Percentiles rank a stretch among this genome's conserved stretches.
These are phyloP conservation scores for Euplexia lucipara DNA, from an alignment of 2,888 invertebrate genomes.

Conservation along the genomic window DNA sequence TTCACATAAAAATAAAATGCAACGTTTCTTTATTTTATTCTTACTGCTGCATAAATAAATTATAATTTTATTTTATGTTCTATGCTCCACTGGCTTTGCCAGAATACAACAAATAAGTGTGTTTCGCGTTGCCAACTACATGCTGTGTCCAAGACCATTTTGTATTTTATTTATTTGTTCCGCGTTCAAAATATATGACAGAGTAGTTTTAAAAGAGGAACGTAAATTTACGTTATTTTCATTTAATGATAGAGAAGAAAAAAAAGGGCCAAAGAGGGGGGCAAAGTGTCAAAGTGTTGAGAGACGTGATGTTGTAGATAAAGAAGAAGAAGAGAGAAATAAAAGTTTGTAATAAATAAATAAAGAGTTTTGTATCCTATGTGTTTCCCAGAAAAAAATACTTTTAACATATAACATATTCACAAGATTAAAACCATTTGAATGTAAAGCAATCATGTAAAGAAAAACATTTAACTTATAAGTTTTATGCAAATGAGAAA, in stretches of 20 bases:
- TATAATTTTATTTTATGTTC: constrained; percentile 19
- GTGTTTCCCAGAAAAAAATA: neutral
- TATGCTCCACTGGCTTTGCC: constrained; percentile 38
- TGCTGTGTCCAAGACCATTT: constrained; percentile 33
- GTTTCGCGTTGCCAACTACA: constrained; percentile 49
- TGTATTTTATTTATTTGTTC: constrained; percentile 31
- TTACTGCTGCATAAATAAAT: constrained; percentile 23
- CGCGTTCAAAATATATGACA: constrained; percentile 8
- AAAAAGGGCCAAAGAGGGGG: no score
- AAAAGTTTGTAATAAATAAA: no score
- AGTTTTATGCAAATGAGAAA: constrained; percentile 50
- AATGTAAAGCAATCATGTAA: constrained; percentile 18
- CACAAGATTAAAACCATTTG: neutral
- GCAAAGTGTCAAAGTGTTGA: no score
- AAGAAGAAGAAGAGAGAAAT: no score
- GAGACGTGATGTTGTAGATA: no score
- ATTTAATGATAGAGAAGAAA: no score
- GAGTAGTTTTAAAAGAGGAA: neutral
- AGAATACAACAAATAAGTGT: constrained; percentile 37
- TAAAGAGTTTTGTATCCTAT: no score
- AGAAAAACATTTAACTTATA: constrained; percentile 35
- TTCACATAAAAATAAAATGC: constrained; percentile 10
- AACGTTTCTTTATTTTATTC: neutral
- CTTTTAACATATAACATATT: neutral
- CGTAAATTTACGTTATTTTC: no score